phyloP scores from a whole-genome alignment of 2,113 vertebrate species.

The Pitta sordida region DNA sequence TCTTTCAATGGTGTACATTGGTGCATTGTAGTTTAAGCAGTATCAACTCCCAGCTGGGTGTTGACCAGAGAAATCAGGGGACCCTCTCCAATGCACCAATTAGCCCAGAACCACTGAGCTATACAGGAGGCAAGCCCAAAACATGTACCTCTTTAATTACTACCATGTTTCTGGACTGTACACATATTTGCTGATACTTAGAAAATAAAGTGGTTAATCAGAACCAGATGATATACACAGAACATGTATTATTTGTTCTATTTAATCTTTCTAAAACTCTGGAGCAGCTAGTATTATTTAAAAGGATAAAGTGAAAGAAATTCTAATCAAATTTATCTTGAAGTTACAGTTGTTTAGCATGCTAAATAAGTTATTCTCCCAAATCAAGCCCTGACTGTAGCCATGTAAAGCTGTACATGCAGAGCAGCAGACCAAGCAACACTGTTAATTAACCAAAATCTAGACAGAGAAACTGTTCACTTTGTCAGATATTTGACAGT shows the following conservation, averaged over 20 bases:
- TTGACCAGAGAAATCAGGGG: neutral
- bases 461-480: neutral
- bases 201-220: neutral
- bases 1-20: neutral
- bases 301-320: neutral
- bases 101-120: neutral
- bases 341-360: neutral
- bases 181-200: neutral
- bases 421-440: neutral
- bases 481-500: neutral
- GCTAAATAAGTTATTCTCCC: neutral
- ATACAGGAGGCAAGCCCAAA: neutral
- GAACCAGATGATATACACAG: neutral
- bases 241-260: neutral
- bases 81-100: neutral
- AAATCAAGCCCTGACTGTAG: neutral
- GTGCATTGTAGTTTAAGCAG: neutral
- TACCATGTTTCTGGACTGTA: neutral
- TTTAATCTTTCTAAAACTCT: neutral
- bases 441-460: neutral
- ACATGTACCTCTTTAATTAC: neutral
- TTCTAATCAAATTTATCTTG: neutral
- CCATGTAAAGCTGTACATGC: neutral
- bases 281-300: neutral
- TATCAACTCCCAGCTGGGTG: neutral